phyloP scores from a whole-genome alignment of 2,113 vertebrate species.

The Meriones unguiculatus region DNA sequence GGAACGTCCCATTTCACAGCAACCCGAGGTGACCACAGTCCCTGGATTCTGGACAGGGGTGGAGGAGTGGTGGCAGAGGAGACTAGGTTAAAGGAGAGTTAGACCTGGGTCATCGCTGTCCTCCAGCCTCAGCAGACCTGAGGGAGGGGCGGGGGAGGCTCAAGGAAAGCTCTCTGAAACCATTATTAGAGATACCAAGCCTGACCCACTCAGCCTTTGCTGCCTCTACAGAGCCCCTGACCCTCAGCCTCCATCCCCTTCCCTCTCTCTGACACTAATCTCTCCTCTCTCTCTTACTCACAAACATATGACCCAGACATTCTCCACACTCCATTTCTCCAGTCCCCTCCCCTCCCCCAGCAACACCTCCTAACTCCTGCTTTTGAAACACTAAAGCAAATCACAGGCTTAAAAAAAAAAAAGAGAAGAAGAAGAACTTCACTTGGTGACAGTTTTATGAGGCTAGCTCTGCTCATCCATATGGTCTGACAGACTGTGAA shows the following conservation, averaged over 20 bases:
- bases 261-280: neutral
- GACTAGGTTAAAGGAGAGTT: slow-evolving; percentile 23
- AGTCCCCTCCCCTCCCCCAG: slow-evolving; percentile 1
- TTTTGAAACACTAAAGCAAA: slow-evolving; percentile 78
- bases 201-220: neutral
- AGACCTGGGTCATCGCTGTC: slow-evolving; percentile 64
- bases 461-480: slow-evolving; percentile 74
- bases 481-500: slow-evolving; percentile 78
- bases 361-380: slow-evolving; percentile 67
- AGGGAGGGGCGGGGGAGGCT: neutral
- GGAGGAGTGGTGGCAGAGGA: neutral
- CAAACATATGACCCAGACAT: slow-evolving; percentile 56
- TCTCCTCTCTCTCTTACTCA: neutral
- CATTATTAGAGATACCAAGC: slow-evolving; percentile 50
- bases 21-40: slow-evolving; percentile 73
- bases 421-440: slow-evolving; percentile 37
- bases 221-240: slow-evolving; percentile 56
- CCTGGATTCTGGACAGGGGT: slow-evolving; percentile 39
- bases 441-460: slow-evolving; percentile 74
- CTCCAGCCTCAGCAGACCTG: slow-evolving; percentile 54
- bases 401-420: slow-evolving; percentile 39
- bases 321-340: slow-evolving; percentile 41
- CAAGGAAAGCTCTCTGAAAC: slow-evolving; percentile 1
- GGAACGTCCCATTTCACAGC: slow-evolving; percentile 61
- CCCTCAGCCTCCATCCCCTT: neutral